Base-by-base conservation (phyloP, 2,113 vertebrate species). In the Mustelus asterias region DNA sequence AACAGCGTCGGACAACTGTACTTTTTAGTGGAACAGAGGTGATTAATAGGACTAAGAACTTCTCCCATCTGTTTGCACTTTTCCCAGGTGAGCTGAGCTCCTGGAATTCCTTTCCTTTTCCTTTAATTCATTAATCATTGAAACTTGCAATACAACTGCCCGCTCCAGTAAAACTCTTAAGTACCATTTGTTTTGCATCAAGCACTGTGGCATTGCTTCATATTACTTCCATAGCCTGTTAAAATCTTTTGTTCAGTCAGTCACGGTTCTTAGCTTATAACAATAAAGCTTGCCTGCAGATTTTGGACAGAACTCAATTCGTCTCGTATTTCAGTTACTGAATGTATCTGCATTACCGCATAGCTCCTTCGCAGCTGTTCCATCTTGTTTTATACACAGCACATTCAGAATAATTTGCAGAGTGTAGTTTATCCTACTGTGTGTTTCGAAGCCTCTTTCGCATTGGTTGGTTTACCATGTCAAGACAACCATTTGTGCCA, bases 91-190 rank as follows among this genome's bases (percentile, higher is more conserved):
- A 95, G 94, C 94, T 48, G 67, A 33, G 94, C 94, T 72, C 94
- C 94, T 95, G 94, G 69, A 72, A 95, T 95, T 95, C 94, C 94
- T 95, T 95, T 93, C 89, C 89, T 24, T 93, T 93, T 93, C 67
- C 94, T 72, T 76, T 95, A 95, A 76, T 95, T 95, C 94, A 95
- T 95, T 54, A 95, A 95, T 95, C 94, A 95, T 67, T 95, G 94
- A 95, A 72, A 72, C 72, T 72, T 72, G 72, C 94, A 95, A 94
- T 95, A 8, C 94, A 94, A 76, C 67, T 76, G 69, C 94, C 65
- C 10, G 3, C 37, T 94, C 37, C 37, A 94, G 67, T 37, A 95
- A 48, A 95, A 54, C 22, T 44, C 44, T 26, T 0, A 95, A 54
- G 44, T 14, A 95, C 94, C 67, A 72, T 93, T 93, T 95, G 94